A percentile compares a stretch with the other conserved stretches of the same genome.
phyloP scores from a whole-genome alignment of 1,140 invertebrate genomes.

The Drosophila micromelanica region DNA sequence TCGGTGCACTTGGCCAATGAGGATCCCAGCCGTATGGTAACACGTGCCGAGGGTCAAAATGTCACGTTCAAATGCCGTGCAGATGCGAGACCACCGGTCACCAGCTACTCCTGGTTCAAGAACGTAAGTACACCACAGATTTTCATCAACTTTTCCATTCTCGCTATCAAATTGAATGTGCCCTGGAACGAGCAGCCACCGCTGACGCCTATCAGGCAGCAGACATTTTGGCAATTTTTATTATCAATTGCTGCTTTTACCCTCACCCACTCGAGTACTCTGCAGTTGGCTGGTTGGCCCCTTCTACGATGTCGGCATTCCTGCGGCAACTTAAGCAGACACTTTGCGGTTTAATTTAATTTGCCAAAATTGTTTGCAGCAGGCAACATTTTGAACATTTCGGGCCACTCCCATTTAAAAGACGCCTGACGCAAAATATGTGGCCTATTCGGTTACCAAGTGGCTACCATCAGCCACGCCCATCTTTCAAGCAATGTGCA shows the following conservation, averaged over 20 bases:
- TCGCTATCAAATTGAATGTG: neutral
- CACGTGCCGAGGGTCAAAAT: slow-evolving; percentile 83
- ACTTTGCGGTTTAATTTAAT: slow-evolving; percentile 81
- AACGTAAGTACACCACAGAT: slow-evolving; percentile 77
- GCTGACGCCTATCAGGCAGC: slow-evolving; percentile 66
- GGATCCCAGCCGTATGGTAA: slow-evolving; percentile 83
- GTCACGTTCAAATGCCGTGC: slow-evolving; percentile 84
- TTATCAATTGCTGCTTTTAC: slow-evolving; percentile 60
- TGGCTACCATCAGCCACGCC: slow-evolving; percentile 8
- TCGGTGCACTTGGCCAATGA: slow-evolving; percentile 84
- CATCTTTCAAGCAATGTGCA: neutral
- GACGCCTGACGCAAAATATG: slow-evolving; percentile 23
- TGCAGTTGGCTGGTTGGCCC: slow-evolving; percentile 1
- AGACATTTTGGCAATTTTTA: slow-evolving; percentile 67
- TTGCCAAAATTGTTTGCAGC: slow-evolving; percentile 53
- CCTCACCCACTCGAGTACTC: neutral
- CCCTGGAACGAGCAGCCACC: slow-evolving; percentile 24
- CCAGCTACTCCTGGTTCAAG: slow-evolving; percentile 84
- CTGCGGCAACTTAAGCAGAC: slow-evolving; percentile 73
- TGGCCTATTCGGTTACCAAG: slow-evolving; percentile 40
- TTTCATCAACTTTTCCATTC: neutral
- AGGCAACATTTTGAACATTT: slow-evolving; percentile 24
- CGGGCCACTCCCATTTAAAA: slow-evolving; percentile 2
- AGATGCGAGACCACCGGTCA: slow-evolving; percentile 81
- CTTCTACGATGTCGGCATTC: slow-evolving; percentile 50